Percentiles rank a stretch among this genome's conserved stretches.
phyloP scores from a whole-genome alignment of 2,797 vertebrate genomes.

The Gymnodraco acuticeps region DNA sequence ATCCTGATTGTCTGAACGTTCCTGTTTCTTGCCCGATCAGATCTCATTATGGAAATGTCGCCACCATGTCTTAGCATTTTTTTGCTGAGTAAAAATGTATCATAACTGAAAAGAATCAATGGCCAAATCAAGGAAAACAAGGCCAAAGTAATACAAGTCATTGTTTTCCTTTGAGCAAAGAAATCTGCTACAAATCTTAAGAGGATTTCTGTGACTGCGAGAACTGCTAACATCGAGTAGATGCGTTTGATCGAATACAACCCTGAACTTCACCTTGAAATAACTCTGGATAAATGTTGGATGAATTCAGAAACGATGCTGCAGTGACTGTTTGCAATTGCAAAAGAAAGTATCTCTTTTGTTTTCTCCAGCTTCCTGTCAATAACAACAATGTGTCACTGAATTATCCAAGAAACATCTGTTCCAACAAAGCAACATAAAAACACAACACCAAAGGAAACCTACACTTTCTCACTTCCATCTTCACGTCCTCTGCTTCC shows the following conservation, averaged over 20 bases:
- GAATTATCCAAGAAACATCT: background rate
- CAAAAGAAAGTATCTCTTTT: no score
- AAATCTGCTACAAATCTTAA: background rate
- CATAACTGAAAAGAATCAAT: background rate
- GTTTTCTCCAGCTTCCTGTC: background rate
- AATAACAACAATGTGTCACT: background rate
- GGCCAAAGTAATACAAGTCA: no score
- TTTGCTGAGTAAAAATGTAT: background rate
- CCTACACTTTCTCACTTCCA: background rate
- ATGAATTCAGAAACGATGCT: background rate
- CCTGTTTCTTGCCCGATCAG: background rate
- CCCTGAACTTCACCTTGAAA: background rate
- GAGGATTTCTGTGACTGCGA: background rate
- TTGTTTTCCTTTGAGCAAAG: background rate
- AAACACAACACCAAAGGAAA: no score
- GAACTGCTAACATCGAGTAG: background rate
- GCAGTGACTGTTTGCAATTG: no score
- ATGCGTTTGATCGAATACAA: background rate
- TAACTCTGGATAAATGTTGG: no score
- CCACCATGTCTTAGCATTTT: no score
- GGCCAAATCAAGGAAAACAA: background rate
- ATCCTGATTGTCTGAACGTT: background rate
- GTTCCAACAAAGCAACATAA: background rate
- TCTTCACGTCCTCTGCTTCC: no score
- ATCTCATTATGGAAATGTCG: background rate